phyloP scores from a whole-genome alignment of 2,113 vertebrate genomes.

The Canis aureus region DNA sequence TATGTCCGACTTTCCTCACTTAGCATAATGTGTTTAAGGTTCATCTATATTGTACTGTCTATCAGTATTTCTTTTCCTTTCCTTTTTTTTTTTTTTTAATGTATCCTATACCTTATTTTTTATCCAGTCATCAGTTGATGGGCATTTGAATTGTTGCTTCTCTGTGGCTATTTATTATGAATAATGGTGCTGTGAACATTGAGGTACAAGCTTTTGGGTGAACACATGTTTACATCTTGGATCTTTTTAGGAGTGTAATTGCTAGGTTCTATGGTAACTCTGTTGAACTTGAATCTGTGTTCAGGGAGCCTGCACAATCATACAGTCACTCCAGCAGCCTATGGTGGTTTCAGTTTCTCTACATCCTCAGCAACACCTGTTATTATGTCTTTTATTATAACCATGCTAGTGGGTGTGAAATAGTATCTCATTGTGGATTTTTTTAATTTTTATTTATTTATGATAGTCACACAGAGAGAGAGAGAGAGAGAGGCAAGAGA shows the following conservation, averaged over 20 bases:
- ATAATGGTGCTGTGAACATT: background rate
- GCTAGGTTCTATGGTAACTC: background rate
- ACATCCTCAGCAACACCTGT: background rate
- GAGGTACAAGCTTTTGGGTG: background rate
- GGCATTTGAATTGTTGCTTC: background rate
- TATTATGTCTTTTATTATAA: background rate
- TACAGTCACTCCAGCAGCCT: background rate
- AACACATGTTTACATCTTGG: background rate
- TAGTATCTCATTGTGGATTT: too few relatives aligned
- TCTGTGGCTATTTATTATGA: background rate
- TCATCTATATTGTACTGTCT: background rate
- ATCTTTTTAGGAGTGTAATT: background rate
- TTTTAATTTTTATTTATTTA: too few relatives aligned
- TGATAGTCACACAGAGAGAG: too few relatives aligned
- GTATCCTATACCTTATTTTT: background rate
- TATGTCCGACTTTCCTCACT: background rate
- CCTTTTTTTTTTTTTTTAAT: background rate
- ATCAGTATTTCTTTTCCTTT: background rate
- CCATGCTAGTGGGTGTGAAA: too few relatives aligned
- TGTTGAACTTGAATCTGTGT: background rate
- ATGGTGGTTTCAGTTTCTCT: background rate
- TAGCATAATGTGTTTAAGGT: background rate
- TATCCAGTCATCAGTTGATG: background rate
- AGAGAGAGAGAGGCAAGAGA: too few relatives aligned
- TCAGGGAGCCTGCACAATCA: background rate